Base-by-base conservation (phyloP, 1,140 invertebrate genomes). In the Caenorhabditis tropicalis region DNA sequence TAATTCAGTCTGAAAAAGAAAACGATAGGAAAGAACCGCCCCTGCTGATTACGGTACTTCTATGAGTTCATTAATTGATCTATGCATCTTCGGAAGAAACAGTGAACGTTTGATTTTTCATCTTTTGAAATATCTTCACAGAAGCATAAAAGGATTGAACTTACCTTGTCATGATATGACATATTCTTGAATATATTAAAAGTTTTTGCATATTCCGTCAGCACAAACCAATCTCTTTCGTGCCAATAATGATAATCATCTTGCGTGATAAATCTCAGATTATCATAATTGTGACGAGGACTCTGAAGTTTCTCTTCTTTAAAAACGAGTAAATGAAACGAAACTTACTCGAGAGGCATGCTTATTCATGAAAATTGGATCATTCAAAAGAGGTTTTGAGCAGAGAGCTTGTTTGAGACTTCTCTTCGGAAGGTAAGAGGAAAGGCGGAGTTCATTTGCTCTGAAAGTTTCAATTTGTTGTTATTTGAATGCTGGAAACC, bases 391-490 rank as follows among this genome's bases (percentile, higher is more conserved):
- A 49, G 82, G 24, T 74, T 83, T 49, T 33, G 74, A 74, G 46
- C 82, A 74, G 65, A 74, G 82, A 60, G 82, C 46, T 51, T 83
- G 60, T 58, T 83, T 65, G 7, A 65, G 43, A 79, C 51, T 74
- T 31, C 82, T 9, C 21, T 48, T 49, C 51, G 82, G 65, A 10
- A 74, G 65, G 24, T 74, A 74, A 7, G 65, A 43, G 24, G 65
- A 74, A 2, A 74, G 19, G 1, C 82, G 82, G 29, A 74, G 60
- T 29, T 49, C 82, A 33, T 49, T 74, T 43, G 65, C 65, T 43
- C 65, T 74, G 21, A 10, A 74, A 74, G 4, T 29, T 56, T 56
- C 7, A 6, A 51, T 10, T n/a, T n/a, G n/a, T n/a, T n/a, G n/a
- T n/a, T n/a, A n/a, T 33, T 36, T 33, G 2, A 16, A 65, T 33